phyloP scores from a whole-genome alignment of 2,797 vertebrate species.

The Catostomus latipinnis region DNA sequence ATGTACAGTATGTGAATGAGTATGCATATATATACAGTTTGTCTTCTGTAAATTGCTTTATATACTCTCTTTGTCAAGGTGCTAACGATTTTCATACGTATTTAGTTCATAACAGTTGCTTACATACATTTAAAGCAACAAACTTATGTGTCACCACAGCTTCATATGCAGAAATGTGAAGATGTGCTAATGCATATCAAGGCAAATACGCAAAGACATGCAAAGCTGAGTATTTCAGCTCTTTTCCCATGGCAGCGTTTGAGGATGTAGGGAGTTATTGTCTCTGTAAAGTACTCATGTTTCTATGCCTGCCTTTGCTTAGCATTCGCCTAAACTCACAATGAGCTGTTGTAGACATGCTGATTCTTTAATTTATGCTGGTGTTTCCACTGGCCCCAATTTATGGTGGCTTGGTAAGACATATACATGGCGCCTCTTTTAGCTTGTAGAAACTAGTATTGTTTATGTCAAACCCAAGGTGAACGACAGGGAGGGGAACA shows the following conservation, averaged over 20 bases:
- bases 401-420: slow-evolving; percentile 38
- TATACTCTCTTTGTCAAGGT: no score
- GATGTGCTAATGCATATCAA: background rate
- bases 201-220: background rate
- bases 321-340: slow-evolving; percentile 64
- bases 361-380: slow-evolving; percentile 62
- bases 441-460: slow-evolving; percentile 7
- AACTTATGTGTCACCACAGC: background rate
- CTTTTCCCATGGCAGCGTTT: slow-evolving; percentile 6
- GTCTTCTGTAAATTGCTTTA: no score
- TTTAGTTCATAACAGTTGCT: no score
- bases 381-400: slow-evolving; percentile 66
- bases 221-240: slow-evolving; percentile 13
- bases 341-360: slow-evolving; percentile 58
- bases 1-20: no score
- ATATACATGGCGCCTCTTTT: slow-evolving; percentile 18
- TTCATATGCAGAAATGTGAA: slow-evolving; percentile 21
- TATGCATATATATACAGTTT: no score
- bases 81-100: no score
- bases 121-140: no score
- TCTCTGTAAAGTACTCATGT: slow-evolving; percentile 69
- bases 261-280: slow-evolving; percentile 37
- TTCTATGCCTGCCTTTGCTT: slow-evolving; percentile 70
- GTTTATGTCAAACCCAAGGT: background rate
- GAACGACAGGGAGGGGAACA: background rate